Evolutionary conservation across 2,113 vertebrate species (phyloP), one percentile per base, ranked within the genome.

Genomic region (Datnioides undecimradiatus): DNA sequence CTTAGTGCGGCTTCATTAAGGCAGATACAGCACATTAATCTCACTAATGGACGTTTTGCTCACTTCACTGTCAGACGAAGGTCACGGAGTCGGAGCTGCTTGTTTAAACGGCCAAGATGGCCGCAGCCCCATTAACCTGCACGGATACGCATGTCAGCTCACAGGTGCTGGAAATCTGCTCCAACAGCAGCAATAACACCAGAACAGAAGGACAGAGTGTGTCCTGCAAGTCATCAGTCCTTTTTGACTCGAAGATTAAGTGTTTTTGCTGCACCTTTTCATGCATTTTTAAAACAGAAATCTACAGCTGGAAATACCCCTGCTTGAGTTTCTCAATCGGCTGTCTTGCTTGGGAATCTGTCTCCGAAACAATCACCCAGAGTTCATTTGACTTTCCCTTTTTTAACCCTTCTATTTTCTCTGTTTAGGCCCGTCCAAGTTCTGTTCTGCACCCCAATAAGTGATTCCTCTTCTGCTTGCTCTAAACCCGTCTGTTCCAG

Each of bases 1-100:
- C 78, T 81, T 49, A 55, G 82, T 65, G 78, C 72, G 25, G 70
- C 54, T 89, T 83, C 78, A 85, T 89, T 76, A 76, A 78, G 66
- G 85, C 87, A 58, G 74, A 82, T 70, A 40, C 73, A 27, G 58
- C 78, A 76, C 84, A 87, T 90, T 83, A 75, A 85, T 87, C 86
- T 82, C 82, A 60, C 89, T 86, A 79, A 88, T 86, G 82, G 87
- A 87, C 62, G 68, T 45, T 67, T 73, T 16, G 16, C 70, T 82
- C 57, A 19, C 63, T 29, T 73, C 41, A 4, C 76, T 64, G 84
- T 82, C 85, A 75, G 31, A 11, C 68, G 88, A 89, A 89, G 88
- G 87, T 72, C 76, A 52, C 8, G 16, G 66, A 64, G 77, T 41
- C 1, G 62, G 66, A 76, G 76, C 74, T 59, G 85, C 80, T 84